A percentile compares a stretch with the other conserved stretches of the same genome.
Conservation (phyloP, 2,888 invertebrate species). For the Spisula subtruncata region DNA sequence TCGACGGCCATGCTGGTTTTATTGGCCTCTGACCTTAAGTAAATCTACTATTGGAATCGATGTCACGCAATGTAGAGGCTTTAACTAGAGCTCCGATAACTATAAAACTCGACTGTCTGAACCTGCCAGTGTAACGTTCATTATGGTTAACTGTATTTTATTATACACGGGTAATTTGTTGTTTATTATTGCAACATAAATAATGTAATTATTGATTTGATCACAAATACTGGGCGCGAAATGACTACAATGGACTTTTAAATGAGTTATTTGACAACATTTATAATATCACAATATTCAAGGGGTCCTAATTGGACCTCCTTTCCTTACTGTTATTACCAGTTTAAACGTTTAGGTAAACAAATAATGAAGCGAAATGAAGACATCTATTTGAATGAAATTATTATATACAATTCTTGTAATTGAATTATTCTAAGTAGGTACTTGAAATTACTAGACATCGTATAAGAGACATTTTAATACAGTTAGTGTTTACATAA, state of each 20-base stretch:
- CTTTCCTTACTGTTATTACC: not conserved
- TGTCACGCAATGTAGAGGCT: too few species aligned
- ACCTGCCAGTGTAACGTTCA: too few species aligned
- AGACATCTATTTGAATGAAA: constrained; percentile 41
- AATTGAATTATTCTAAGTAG: constrained; percentile 50
- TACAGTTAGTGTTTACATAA: constrained; percentile 36
- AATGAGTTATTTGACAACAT: not conserved
- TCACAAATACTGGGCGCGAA: not conserved
- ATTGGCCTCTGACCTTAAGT: too few species aligned
- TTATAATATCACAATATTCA: not conserved
- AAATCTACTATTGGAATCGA: too few species aligned
- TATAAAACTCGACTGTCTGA: too few species aligned
- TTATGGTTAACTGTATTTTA: too few species aligned
- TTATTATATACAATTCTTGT: constrained; percentile 44
- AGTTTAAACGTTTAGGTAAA: constrained; percentile 13
- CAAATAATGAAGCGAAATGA: not conserved
- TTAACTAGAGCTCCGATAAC: too few species aligned
- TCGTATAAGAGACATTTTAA: constrained; percentile 39
- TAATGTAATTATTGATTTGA: too few species aligned
- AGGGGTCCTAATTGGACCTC: not conserved
- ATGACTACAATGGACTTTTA: not conserved
- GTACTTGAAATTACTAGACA: constrained; percentile 45
- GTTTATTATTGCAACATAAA: too few species aligned
- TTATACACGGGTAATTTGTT: too few species aligned
- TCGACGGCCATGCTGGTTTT: too few species aligned